Evolutionary conservation across 2,888 invertebrate species (phyloP), one percentile per base, ranked within the genome.

Genomic region (Calliopum simillimum): DNA sequence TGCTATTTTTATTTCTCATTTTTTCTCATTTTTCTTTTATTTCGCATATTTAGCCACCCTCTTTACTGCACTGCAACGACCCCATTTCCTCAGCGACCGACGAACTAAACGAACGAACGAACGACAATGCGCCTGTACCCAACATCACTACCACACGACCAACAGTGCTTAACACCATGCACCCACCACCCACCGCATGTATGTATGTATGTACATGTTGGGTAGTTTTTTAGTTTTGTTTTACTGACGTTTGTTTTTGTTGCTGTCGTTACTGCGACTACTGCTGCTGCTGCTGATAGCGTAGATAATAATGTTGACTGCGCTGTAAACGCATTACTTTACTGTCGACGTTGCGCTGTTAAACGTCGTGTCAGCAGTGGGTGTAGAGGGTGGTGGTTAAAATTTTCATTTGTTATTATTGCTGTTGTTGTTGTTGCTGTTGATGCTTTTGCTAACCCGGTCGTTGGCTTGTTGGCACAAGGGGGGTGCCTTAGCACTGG

Each of bases 1-100:
- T 72, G 71, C 71, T 33, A 66, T 71, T 69, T 33, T 6, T 6
- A 6, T 25, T 72, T 69, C 55, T 16, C 67, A 67, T 70, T 47
- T 47, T 68, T 70, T 19, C 51, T 46, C n/a, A n/a, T 43, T 65
- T 53, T 55, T 19, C 41, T 43, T 16, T 56, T 53, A 65, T 63
- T n/a, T 63, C 47, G 16, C 43, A 53, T 65, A 25, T 21, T n/a
- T n/a, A n/a, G n/a, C 65, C 65, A 4, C 23, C 53, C 64, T 33
- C 33, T n/a, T n/a, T 33, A 33, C 33, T 51, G 64, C 65, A 53
- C 65, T 65, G 21, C 65, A 53, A 19, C 65, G 65, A 65, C 65
- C 65, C 65, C 65, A 65, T 65, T 65, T 65, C 46, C 46, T 33
- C 21, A n/a, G 33, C 23, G 33, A 19, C 53, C 53, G 23, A 53